These are phyloP conservation scores for Drosophila fulvimacula DNA, from an alignment of 2,888 invertebrate genomes.

Conservation along the genomic window DNA sequence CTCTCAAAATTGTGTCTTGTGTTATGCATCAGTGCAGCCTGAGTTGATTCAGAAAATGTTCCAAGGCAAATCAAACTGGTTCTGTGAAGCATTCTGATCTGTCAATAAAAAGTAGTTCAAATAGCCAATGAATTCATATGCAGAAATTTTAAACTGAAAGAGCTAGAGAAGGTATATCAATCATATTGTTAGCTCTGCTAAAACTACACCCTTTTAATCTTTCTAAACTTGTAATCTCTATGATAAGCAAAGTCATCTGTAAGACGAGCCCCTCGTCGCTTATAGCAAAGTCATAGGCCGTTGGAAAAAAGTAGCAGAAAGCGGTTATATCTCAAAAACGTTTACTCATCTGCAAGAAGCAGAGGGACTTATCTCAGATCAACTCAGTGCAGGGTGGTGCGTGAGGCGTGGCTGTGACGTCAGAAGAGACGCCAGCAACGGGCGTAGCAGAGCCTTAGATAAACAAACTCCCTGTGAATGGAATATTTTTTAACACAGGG, in stretches of 20 bases:
- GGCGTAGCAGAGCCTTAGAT: constrained; percentile 2
- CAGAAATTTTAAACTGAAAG: neutral
- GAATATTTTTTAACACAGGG: constrained; percentile 20
- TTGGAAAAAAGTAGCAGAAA: constrained; percentile 20
- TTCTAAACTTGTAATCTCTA: neutral
- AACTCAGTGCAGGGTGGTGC: neutral
- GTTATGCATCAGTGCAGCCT: no score
- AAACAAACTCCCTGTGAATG: constrained; percentile 31
- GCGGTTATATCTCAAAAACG: constrained; percentile 31
- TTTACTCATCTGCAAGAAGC: neutral
- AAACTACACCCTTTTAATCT: neutral
- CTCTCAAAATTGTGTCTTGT: constrained; percentile 6
- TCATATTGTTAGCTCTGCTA: neutral
- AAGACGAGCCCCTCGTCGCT: constrained; percentile 62
- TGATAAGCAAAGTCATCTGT: constrained; percentile 38
- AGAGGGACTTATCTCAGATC: constrained; percentile 5
- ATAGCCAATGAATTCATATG: neutral
- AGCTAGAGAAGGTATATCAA: neutral
- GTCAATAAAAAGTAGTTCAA: neutral
- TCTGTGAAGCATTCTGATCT: neutral
- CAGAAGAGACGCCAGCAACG: constrained; percentile 8
- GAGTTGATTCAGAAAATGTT: neutral
- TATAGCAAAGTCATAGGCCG: neutral
- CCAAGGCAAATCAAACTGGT: neutral
- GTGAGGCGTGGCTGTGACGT: constrained; percentile 15